Percentiles rank a stretch among this genome's conserved stretches.
Evolutionary conservation across 2,888 invertebrate species (phyloP).

Genomic region (Aphodius sticticus): DNA sequence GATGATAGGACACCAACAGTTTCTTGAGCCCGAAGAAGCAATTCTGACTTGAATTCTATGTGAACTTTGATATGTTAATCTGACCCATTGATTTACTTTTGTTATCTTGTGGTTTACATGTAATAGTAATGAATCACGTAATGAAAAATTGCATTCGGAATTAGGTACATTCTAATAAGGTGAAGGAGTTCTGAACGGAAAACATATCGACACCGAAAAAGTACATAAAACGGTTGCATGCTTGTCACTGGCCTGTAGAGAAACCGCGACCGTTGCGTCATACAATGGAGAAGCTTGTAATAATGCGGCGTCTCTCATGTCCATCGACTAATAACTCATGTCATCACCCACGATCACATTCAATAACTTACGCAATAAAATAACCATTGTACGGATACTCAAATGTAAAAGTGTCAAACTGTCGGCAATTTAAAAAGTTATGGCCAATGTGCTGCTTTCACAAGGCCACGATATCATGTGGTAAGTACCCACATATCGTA

Average conservation of each 20-base stretch:
- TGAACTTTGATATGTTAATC: no score
- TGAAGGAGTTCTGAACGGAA: not conserved
- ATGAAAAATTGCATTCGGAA: not conserved
- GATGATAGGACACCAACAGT: not conserved
- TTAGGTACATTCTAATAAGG: not conserved
- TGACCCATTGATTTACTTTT: no score
- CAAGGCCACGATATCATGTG: no score
- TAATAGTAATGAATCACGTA: not conserved
- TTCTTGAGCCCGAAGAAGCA: not conserved
- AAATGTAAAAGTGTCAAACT: not conserved
- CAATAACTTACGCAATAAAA: not conserved
- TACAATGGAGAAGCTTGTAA: not conserved
- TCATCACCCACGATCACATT: constrained; percentile 18
- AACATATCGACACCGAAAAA: not conserved
- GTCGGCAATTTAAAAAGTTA: not conserved
- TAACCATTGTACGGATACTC: not conserved
- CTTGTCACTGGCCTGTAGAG: not conserved
- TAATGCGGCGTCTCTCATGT: not conserved
- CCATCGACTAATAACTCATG: constrained; percentile 16
- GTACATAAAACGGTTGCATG: constrained; percentile 8
- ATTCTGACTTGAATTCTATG: no score
- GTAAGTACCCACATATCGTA: no score
- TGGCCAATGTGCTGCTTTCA: not conserved
- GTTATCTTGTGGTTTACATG: not conserved
- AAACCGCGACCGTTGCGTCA: constrained; percentile 10